Base-by-base conservation (phyloP, 2,113 vertebrate genomes). In the Antechinus flavipes region DNA sequence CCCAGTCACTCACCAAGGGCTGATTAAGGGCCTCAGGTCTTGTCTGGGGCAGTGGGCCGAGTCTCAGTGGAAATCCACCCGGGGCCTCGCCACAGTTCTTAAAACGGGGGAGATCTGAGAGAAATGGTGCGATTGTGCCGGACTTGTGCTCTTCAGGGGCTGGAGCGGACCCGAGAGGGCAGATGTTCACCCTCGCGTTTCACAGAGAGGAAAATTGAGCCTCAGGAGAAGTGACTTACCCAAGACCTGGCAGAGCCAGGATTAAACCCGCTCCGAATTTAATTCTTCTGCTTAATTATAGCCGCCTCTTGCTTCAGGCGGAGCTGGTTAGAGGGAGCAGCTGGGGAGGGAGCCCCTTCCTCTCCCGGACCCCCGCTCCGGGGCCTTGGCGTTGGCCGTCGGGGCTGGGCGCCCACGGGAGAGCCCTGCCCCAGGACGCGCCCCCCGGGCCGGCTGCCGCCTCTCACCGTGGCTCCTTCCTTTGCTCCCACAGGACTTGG, bases 401-500 rank as follows among this genome's bases (percentile, higher is more conserved):
- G 0, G 19, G n/a, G 0, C n/a, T 84, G 35, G 68, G n/a, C 2
- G 22, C 2, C 2, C 35, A 8, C 2, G n/a, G n/a, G 19, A 84
- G n/a, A 42, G 2, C 16, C 7, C 35, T 0, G 50, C 49, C 49
- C 68, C 56, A 26, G 56, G 2, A 58, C 4, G 26, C 56, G 0
- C 56, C 26, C n/a, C 12, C 16, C 8, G 19, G 7, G 2, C 22
- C 42, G 19, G n/a, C 68, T 42, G 0, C 92, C 46, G 0, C 35
- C 16, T 42, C 96, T 98, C 24, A 98, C 16, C 1, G n/a, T 95
- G 61, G 90, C 68, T 53, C 4, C n/a, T 97, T 19, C 96, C 25
- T 97, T 61, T 97, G 95, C 96, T 94, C 95, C 96, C 98, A 93
- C 98, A 99, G 99, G 99, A 99, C 98, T 97, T 99, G 52, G 99